Evolutionary conservation across 92 coral and sea anemone genomes (phyloP).

Genomic region (Porites rus): DNA sequence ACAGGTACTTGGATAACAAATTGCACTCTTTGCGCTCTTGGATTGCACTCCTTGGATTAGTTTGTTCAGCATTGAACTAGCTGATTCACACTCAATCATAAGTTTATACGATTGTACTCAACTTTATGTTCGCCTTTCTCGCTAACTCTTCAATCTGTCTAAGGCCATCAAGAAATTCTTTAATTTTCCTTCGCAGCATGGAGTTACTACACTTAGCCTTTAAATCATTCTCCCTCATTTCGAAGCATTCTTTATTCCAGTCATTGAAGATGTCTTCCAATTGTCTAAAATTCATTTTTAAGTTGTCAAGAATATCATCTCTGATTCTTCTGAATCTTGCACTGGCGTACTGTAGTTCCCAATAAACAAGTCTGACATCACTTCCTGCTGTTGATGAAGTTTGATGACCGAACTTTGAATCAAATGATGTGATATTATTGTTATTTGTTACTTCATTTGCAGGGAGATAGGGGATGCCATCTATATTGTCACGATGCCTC

Average conservation of each 20-base stretch:
- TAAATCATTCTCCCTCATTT: not conserved
- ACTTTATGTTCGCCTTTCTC: not conserved
- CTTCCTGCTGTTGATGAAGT: not conserved
- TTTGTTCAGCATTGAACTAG: not conserved
- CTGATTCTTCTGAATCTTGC: conserved; percentile 6
- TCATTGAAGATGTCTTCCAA: conserved; percentile 15
- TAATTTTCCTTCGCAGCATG: conserved; percentile 6
- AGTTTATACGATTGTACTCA: not conserved
- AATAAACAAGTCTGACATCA: not conserved
- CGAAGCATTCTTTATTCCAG: conserved; percentile 28
- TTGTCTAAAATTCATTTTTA: conserved; percentile 10
- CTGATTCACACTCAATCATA: not conserved
- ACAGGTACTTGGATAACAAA: too few relatives aligned
- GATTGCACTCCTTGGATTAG: too few relatives aligned
- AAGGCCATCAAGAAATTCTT: conserved; percentile 1
- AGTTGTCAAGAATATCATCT: conserved; percentile 21
- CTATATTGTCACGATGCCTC: not conserved
- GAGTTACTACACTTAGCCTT: not conserved
- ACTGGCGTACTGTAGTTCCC: conserved; percentile 16
- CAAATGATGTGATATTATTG: not conserved
- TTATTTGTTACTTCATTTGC: not conserved
- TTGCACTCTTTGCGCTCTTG: too few relatives aligned
- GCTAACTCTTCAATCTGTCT: conserved; percentile 20
- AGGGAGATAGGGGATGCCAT: not conserved
- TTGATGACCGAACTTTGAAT: not conserved